Conservation (phyloP, 2,888 invertebrate species). For the Neocrepidodera transversa region DNA sequence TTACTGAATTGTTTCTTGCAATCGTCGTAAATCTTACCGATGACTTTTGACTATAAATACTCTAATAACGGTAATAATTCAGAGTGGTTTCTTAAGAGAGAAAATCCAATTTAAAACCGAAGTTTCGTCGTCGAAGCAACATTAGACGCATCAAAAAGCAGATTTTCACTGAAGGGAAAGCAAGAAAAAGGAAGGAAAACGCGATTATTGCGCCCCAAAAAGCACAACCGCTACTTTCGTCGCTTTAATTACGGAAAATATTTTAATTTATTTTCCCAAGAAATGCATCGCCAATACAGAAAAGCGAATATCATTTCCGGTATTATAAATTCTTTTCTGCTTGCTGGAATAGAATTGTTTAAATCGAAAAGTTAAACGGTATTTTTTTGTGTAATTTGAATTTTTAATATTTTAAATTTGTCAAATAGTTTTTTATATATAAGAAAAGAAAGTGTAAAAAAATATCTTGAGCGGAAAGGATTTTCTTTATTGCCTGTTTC, state of each 20-base stretch:
- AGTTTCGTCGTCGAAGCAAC: slow-evolving; percentile 5
- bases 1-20: too few relatives aligned
- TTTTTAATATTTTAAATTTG: too few relatives aligned
- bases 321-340: neutral
- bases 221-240: neutral
- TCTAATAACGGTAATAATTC: slow-evolving; percentile 1
- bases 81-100: neutral
- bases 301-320: neutral
- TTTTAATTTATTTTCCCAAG: slow-evolving; percentile 5
- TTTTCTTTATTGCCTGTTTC: too few relatives aligned
- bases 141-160: slow-evolving; percentile 15
- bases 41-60: slow-evolving; percentile 6
- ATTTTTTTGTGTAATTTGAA: too few relatives aligned
- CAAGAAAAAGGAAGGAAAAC: neutral
- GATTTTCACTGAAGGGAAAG: neutral
- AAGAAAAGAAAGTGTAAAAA: too few relatives aligned
- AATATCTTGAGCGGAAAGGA: too few relatives aligned
- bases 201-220: slow-evolving; percentile 14
- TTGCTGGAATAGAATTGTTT: neutral
- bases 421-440: too few relatives aligned
- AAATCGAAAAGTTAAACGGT: neutral
- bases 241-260: slow-evolving; percentile 14
- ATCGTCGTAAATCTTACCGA: too few relatives aligned
- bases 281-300: slow-evolving; percentile 1
- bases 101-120: slow-evolving; percentile 17